Conservation (phyloP, 2,113 vertebrate genomes). For the Ictalurus furcatus region DNA sequence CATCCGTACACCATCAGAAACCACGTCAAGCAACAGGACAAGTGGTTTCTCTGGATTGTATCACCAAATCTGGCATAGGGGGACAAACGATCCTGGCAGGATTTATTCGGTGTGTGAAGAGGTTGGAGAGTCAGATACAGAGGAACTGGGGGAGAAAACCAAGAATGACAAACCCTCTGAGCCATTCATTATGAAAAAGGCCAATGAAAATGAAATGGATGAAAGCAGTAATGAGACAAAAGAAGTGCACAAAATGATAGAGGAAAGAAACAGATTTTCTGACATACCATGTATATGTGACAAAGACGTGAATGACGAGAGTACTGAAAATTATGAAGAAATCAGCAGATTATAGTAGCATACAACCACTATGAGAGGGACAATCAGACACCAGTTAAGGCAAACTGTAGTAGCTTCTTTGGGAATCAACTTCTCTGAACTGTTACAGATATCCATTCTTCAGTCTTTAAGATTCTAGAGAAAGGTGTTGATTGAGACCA, state of each 20-base stretch:
- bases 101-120: conserved; percentile 90
- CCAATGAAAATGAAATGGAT: not conserved
- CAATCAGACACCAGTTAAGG: conserved; percentile 57
- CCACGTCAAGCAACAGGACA: not conserved
- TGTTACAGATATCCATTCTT: not conserved
- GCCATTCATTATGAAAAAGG: conserved; percentile 6
- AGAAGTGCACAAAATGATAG: conserved; percentile 6
- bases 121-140: conserved; percentile 58
- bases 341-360: conserved; percentile 48
- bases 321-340: conserved; percentile 22
- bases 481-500: not conserved
- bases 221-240: conserved; percentile 9
- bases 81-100: conserved; percentile 68
- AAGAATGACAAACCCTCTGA: not conserved
- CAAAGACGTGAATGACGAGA: not conserved
- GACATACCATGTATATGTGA: conserved; percentile 25
- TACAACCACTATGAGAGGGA: conserved; percentile 42
- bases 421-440: not conserved
- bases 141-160: conserved; percentile 28
- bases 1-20: conserved; percentile 55
- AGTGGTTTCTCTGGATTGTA: conserved; percentile 29
- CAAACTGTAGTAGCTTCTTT: conserved; percentile 19
- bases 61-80: conserved; percentile 64
- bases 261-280: conserved; percentile 44
- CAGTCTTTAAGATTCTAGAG: not conserved